Percentiles rank a stretch among this genome's conserved stretches.
Conservation (phyloP, 2,888 invertebrate species). For the Eumacrocentrus americanus region DNA sequence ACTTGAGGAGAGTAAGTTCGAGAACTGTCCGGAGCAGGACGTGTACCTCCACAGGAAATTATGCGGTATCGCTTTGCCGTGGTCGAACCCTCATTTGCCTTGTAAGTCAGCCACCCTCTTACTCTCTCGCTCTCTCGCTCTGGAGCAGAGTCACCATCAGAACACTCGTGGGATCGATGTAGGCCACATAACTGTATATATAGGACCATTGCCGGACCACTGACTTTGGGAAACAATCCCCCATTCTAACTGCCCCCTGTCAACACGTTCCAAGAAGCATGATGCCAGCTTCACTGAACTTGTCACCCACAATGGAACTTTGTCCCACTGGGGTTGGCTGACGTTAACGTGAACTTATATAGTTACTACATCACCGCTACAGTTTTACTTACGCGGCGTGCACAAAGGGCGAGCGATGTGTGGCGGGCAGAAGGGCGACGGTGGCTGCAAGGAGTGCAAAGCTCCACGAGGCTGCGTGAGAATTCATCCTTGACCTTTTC, state of each 20-base stretch:
- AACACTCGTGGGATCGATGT: too few species aligned
- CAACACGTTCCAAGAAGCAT: constrained; percentile 7
- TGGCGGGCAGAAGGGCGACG: constrained; percentile 66
- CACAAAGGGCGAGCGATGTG: constrained; percentile 63
- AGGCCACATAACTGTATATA: too few species aligned
- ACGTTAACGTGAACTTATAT: background rate
- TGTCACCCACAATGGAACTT: constrained; percentile 12
- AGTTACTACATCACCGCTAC: too few species aligned
- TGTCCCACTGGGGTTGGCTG: too few species aligned
- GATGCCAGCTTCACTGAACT: constrained; percentile 5
- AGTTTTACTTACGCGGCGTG: constrained; percentile 68
- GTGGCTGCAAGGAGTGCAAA: constrained; percentile 60
- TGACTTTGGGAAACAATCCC: constrained; percentile 4
- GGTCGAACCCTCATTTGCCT: constrained; percentile 15
- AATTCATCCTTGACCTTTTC: constrained; percentile 47
- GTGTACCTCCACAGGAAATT: constrained; percentile 6
- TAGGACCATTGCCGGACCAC: background rate
- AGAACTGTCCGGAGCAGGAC: background rate
- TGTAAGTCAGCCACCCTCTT: too few species aligned
- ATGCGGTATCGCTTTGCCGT: constrained; percentile 13
- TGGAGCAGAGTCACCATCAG: too few species aligned
- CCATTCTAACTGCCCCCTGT: background rate
- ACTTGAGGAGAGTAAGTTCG: background rate
- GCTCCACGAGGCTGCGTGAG: constrained; percentile 63
- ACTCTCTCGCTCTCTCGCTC: too few species aligned